A percentile compares a stretch with the other conserved stretches of the same genome.
Evolutionary conservation across 1,140 invertebrate species (phyloP).

Genomic region (Pteromalus puparum): DNA sequence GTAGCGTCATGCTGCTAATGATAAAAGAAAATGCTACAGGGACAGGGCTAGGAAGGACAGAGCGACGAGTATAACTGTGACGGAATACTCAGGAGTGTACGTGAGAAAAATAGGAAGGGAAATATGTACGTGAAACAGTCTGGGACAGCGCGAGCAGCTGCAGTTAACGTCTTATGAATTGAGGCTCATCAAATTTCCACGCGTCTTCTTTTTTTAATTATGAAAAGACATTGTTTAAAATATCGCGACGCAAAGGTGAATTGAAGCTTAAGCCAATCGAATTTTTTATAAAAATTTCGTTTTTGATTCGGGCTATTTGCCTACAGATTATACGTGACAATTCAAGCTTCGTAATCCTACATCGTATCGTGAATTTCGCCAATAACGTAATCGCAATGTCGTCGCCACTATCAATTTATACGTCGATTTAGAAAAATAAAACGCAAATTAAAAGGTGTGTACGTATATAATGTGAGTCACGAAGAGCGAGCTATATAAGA

Average conservation of each 20-base stretch:
- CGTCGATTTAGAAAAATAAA: background rate
- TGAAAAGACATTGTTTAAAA: background rate
- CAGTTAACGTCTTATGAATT: constrained; percentile 75
- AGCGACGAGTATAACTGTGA: background rate
- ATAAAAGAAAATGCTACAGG: constrained; percentile 24
- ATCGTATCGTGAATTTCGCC: background rate
- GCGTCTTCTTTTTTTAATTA: constrained; percentile 35
- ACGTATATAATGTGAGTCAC: background rate
- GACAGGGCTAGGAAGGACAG: background rate
- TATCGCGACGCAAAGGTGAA: constrained; percentile 15
- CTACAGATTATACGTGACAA: background rate
- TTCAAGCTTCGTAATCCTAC: background rate
- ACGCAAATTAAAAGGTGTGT: background rate
- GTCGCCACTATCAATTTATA: background rate
- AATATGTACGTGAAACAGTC: constrained; percentile 63
- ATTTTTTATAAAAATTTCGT: background rate
- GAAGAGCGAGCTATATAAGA: background rate
- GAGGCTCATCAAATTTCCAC: constrained; percentile 51
- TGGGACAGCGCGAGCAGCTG: constrained; percentile 76
- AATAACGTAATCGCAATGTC: background rate
- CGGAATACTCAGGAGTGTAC: constrained; percentile 17
- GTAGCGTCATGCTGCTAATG: constrained; percentile 17
- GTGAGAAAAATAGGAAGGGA: constrained; percentile 43
- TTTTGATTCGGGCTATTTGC: background rate
- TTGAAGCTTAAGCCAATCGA: background rate